Evolutionary conservation across 2,113 vertebrate genomes (phyloP), one percentile per base, ranked within the genome.

Genomic region (Marmota flaviventris): DNA sequence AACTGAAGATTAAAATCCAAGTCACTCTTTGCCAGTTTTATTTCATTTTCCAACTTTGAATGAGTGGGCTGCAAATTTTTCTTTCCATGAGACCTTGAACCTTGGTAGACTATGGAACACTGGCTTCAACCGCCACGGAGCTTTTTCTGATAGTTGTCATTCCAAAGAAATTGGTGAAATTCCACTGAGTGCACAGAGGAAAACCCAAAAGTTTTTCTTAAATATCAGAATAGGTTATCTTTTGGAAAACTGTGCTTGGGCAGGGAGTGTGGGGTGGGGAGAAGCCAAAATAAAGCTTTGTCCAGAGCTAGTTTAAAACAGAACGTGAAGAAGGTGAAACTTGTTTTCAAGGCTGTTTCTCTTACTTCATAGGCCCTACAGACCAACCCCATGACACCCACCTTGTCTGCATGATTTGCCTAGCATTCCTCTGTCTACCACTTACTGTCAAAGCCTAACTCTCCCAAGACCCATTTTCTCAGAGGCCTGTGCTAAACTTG

Each of bases 61-160:
- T 77, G 90, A 88, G 73, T 75, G 9, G 24, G 34, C 78, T n/a
- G 78, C 51, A 16, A 81, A 29, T 73, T 92, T 45, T 86, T 91
- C 67, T 91, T 85, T 86, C 79, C 86, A 13, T 14, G 78, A 81
- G 84, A 89, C 34, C 86, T 86, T 95, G 87, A 95, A 61, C 89
- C 84, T 81, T n/a, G 14, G 34, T 67, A 83, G 78, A 93, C 77
- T 81, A 78, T 12, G 13, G 75, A 67, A 76, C 65, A 81, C 86
- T 77, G 76, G 32, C 93, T 93, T 93, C 48, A 48, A 76, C 69
- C 63, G 61, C 84, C 29, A 10, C 93, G 73, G 76, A 94, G 76
- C 92, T 95, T 94, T 96, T 97, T 91, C 94, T 96, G 97, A 96
- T 97, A 94, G 8, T 97, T 96, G 88, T 95, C 97, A 97, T 98